Evolutionary conservation across 2,888 invertebrate species (phyloP).

Genomic region (Drosophila silvestris): DNA sequence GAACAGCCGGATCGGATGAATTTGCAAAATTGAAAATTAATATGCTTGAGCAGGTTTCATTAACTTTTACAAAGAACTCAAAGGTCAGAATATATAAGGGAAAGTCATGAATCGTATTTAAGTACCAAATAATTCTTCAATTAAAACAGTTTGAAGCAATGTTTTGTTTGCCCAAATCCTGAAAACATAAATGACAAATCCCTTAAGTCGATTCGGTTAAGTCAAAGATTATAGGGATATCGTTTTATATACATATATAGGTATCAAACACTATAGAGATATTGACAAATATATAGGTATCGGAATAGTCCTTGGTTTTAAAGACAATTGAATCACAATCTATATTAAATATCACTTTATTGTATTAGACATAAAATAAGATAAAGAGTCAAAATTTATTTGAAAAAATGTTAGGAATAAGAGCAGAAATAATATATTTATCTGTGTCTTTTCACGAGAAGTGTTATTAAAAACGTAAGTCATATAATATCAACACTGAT

Average conservation of each 20-base stretch:
- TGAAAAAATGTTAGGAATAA: neutral
- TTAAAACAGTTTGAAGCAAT: neutral
- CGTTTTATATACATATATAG: neutral
- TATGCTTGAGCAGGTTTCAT: conserved; percentile 39
- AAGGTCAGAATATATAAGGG: neutral
- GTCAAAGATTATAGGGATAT: neutral
- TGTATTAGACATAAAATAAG: neutral
- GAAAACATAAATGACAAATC: neutral
- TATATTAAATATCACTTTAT: neutral
- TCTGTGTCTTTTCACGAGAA: neutral
- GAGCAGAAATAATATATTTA: neutral
- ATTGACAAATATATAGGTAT: neutral
- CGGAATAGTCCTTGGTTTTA: neutral
- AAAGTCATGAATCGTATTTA: neutral
- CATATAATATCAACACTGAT: neutral
- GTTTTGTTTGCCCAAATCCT: neutral
- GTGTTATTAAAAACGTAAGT: neutral
- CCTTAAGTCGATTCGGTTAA: neutral
- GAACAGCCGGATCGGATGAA: conserved; percentile 37
- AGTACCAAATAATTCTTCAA: neutral
- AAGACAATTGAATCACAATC: neutral
- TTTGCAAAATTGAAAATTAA: conserved; percentile 49
- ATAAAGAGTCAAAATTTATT: accelerated
- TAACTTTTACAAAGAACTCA: neutral
- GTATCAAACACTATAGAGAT: neutral